phyloP scores from a whole-genome alignment of 2,113 vertebrate species.

The Mobula hypostoma region DNA sequence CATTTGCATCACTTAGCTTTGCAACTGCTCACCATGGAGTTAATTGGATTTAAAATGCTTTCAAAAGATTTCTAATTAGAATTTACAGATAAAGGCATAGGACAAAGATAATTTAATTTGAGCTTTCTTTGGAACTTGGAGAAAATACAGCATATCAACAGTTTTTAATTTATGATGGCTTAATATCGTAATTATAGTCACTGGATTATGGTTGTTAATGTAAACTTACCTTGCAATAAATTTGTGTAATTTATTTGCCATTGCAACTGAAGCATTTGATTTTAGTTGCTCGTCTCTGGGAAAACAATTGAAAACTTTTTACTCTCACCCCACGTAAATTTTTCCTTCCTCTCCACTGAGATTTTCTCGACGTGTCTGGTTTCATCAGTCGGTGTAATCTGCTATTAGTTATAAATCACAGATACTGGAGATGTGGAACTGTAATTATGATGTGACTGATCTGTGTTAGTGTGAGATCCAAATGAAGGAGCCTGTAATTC shows the following conservation, averaged over 20 bases:
- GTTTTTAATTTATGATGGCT: background rate
- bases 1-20: background rate
- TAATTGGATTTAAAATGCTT: conserved; percentile 29
- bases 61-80: conserved; percentile 23
- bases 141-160: background rate
- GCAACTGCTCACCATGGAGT: background rate
- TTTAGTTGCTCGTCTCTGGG: background rate
- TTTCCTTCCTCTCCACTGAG: background rate
- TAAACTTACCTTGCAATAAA: background rate
- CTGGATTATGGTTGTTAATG: background rate
- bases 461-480: background rate
- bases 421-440: background rate
- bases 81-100: background rate
- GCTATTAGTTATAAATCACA: background rate
- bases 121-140: background rate
- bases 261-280: background rate
- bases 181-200: background rate
- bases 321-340: background rate
- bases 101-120: background rate
- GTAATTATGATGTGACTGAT: background rate
- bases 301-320: background rate
- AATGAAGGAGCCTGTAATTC: background rate
- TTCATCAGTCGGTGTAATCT: background rate
- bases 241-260: background rate
- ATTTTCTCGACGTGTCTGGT: background rate